Evolutionary conservation across 2,888 invertebrate genomes (phyloP).

Genomic region (Polydrusus pterygomalis): DNA sequence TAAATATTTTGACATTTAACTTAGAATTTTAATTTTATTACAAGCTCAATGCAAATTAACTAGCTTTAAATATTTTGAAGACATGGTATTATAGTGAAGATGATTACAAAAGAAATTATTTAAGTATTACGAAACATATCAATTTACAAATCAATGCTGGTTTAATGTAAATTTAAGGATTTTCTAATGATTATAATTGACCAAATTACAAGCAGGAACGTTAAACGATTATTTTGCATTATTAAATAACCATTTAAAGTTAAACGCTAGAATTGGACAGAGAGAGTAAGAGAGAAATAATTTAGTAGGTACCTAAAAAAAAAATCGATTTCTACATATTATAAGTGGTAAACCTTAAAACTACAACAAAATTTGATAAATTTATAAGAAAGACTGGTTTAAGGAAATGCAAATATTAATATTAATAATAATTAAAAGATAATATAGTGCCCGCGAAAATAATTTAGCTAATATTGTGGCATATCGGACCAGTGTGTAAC

Average conservation of each 20-base stretch:
- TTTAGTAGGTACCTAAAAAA: too few species aligned
- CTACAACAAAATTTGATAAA: too few species aligned
- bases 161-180: conserved; percentile 47
- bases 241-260: neutral
- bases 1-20: conserved; percentile 18
- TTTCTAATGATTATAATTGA: conserved; percentile 21
- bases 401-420: too few species aligned
- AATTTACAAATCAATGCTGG: conserved; percentile 40
- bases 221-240: neutral
- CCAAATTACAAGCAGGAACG: neutral
- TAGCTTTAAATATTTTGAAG: neutral
- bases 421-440: too few species aligned
- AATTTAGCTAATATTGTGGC: too few species aligned
- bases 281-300: neutral
- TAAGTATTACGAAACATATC: conserved; percentile 35
- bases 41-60: conserved; percentile 6
- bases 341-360: too few species aligned
- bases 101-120: conserved; percentile 34
- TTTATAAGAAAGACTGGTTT: too few species aligned
- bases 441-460: too few species aligned
- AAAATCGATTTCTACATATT: too few species aligned
- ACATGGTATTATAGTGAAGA: neutral
- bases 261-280: neutral
- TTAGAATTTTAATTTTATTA: neutral
- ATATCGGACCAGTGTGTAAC: too few species aligned